These are phyloP conservation scores for Tylochromis polylepis DNA, from an alignment of 2,113 vertebrate species.

Conservation along the genomic window DNA sequence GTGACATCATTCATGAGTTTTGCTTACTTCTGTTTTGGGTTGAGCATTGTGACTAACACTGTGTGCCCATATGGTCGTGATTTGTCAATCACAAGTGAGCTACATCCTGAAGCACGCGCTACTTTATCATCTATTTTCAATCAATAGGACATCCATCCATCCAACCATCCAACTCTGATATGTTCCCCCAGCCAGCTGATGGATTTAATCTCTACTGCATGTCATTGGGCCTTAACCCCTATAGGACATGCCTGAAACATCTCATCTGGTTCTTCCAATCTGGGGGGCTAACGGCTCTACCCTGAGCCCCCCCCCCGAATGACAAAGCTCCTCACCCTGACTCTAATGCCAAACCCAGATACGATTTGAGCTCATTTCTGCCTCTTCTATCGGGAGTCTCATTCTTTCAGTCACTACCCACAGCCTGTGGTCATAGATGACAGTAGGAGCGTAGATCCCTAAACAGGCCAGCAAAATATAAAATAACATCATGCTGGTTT, in stretches of 20 bases:
- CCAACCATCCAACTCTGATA: background rate
- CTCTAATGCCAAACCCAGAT: background rate
- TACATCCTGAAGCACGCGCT: background rate
- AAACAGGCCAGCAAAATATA: background rate
- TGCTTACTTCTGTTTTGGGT: background rate
- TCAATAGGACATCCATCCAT: background rate
- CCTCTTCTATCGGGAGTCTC: background rate
- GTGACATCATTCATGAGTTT: background rate
- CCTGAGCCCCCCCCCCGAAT: background rate
- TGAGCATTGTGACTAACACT: background rate
- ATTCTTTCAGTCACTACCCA: background rate
- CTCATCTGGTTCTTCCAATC: too few species aligned
- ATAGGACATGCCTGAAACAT: too few species aligned
- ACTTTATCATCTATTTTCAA: too few species aligned
- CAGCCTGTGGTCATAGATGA: background rate
- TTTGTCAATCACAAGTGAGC: background rate
- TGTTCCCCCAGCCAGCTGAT: too few species aligned
- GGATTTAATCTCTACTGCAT: too few species aligned
- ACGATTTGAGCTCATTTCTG: background rate
- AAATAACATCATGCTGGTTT: background rate
- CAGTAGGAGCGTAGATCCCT: background rate
- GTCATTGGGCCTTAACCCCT: too few species aligned
- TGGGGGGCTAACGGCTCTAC: too few species aligned
- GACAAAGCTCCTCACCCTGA: background rate
- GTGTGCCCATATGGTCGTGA: background rate